These are phyloP conservation scores for Tinea semifulvella DNA, from an alignment of 2,888 invertebrate species.

Conservation along the genomic window DNA sequence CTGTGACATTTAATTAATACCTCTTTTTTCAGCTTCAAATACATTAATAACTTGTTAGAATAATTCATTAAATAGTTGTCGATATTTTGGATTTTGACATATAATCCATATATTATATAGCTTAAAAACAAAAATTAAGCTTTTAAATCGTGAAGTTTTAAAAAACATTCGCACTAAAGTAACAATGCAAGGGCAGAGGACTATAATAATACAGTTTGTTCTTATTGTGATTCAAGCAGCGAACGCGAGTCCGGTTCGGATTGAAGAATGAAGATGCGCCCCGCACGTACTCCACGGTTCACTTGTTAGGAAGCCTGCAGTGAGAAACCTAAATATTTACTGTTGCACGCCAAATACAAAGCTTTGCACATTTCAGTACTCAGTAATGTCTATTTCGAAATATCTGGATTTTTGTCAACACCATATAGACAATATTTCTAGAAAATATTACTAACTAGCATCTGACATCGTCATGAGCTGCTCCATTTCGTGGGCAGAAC, in stretches of 20 bases:
- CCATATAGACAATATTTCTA: background rate
- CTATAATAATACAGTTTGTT: constrained; percentile 15
- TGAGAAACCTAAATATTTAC: constrained; percentile 51
- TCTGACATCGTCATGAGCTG: too few relatives aligned
- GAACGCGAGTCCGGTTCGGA: constrained; percentile 31
- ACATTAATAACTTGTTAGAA: too few relatives aligned
- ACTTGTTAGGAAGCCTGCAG: constrained; percentile 49
- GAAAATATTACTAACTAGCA: too few relatives aligned
- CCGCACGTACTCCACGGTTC: constrained; percentile 42
- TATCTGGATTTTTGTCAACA: constrained; percentile 1
- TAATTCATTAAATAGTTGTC: too few relatives aligned
- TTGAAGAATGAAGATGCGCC: constrained; percentile 37
- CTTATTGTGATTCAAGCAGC: constrained; percentile 41
- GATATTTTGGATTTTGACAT: too few relatives aligned
- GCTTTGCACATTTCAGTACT: constrained; percentile 38
- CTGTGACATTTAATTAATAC: too few relatives aligned
- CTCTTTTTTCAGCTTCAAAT: too few relatives aligned
- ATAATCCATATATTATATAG: too few relatives aligned
- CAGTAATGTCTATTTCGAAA: constrained; percentile 2
- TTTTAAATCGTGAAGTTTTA: too few relatives aligned
- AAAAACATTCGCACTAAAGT: too few relatives aligned
- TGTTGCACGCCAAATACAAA: constrained; percentile 49
- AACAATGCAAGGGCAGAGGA: constrained; percentile 12
- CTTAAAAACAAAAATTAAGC: too few relatives aligned
- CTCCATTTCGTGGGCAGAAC: too few relatives aligned